These are phyloP conservation scores for Cinclus cinclus DNA, from an alignment of 2,113 vertebrate species.

Conservation along the genomic window DNA sequence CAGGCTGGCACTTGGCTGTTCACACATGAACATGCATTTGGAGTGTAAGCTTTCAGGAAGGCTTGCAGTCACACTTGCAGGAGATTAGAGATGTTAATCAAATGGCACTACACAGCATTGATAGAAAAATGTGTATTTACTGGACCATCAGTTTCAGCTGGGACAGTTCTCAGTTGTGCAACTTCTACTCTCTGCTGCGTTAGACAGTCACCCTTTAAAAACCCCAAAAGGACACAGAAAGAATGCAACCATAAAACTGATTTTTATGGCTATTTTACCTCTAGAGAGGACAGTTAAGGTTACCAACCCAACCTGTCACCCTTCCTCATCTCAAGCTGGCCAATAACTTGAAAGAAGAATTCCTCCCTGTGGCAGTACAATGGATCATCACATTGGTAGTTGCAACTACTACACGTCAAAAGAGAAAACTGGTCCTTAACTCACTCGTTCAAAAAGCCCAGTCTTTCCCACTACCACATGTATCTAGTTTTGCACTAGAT, in stretches of 20 bases:
- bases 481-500: neutral
- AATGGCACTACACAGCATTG: neutral
- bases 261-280: neutral
- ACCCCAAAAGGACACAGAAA: neutral
- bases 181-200: neutral
- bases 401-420: neutral
- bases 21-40: neutral
- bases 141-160: neutral
- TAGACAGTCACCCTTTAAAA: neutral
- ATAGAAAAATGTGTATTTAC: neutral
- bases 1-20: neutral
- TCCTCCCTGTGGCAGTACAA: fast-evolving
- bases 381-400: neutral
- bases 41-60: neutral
- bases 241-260: neutral
- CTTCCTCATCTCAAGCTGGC: neutral
- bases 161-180: neutral
- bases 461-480: neutral
- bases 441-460: neutral
- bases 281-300: neutral
- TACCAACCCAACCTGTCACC: neutral
- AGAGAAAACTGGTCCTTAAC: neutral
- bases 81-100: neutral
- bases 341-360: neutral
- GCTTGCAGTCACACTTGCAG: neutral